Percentiles rank a stretch among this genome's conserved stretches.
Conservation (phyloP, 37 sponge, comb jelly and placozoan genomes). For the Haliclona indistincta region DNA sequence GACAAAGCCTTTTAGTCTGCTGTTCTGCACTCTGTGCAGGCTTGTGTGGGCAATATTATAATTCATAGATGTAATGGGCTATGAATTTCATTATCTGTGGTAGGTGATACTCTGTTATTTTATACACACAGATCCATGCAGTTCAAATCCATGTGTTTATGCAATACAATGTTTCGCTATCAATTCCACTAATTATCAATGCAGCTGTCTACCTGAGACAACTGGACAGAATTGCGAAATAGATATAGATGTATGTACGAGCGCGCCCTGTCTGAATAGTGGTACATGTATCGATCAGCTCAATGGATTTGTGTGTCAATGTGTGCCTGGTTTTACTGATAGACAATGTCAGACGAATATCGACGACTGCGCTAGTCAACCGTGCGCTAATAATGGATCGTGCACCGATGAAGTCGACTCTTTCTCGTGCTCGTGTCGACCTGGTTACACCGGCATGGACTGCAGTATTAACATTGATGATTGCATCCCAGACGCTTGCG, state of each 20-base stretch:
- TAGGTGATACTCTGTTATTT: too few species aligned
- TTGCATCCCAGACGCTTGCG: constrained; percentile 12
- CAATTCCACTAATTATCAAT: too few species aligned
- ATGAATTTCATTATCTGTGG: too few species aligned
- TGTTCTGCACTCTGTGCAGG: too few species aligned
- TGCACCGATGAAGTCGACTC: constrained; percentile 5
- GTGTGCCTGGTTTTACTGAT: constrained; percentile 16
- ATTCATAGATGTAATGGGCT: too few species aligned
- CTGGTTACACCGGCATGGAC: constrained; percentile 3
- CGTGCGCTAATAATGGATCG: constrained; percentile 22
- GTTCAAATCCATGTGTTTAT: too few species aligned
- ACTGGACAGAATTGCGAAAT: constrained; percentile 31
- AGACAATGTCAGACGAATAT: constrained; percentile 17
- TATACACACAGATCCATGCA: too few species aligned
- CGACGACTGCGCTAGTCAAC: constrained; percentile 25
- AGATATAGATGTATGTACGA: constrained; percentile 14
- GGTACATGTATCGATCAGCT: constrained; percentile 3
- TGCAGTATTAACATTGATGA: constrained; percentile 25
- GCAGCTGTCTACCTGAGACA: neutral
- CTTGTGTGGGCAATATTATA: too few species aligned
- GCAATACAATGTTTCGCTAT: too few species aligned
- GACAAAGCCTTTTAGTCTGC: too few species aligned
- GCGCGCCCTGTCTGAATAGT: constrained; percentile 2
- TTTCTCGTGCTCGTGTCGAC: constrained; percentile 1
- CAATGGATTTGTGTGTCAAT: neutral